Evolutionary conservation across 2,888 invertebrate species (phyloP).

Genomic region (Chaetogeoica ovagalla): DNA sequence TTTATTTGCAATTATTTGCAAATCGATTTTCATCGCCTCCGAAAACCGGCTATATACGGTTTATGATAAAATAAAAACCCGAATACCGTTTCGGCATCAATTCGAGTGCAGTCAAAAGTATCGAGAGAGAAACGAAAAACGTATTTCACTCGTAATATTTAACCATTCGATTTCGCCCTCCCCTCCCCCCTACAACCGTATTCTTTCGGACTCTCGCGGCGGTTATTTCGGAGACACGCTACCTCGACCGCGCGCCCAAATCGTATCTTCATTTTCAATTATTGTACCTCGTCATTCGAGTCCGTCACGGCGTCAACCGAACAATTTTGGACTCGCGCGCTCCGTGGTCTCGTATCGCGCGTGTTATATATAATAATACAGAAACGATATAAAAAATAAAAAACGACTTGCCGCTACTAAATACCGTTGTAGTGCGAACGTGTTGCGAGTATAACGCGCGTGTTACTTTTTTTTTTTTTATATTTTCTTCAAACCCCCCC

Average conservation of each 20-base stretch:
- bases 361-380: neutral
- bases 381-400: neutral
- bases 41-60: neutral
- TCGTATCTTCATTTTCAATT: no score
- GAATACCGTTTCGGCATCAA: neutral
- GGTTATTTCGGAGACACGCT: no score
- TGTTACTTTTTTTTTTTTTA: conserved; percentile 5
- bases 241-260: no score
- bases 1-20: no score
- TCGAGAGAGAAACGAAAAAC: neutral
- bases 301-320: neutral
- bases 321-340: conserved; percentile 30
- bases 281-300: no score
- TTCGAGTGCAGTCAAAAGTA: conserved; percentile 16
- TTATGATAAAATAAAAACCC: neutral
- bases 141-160: conserved; percentile 3
- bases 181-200: neutral
- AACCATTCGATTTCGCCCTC: neutral
- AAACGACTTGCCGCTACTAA: conserved; percentile 8
- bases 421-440: conserved; percentile 20
- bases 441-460: conserved; percentile 16
- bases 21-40: neutral
- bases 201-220: neutral
- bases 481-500: neutral
- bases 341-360: neutral